Base-by-base conservation (phyloP, 2,797 vertebrate species). In the Lacerta agilis region DNA sequence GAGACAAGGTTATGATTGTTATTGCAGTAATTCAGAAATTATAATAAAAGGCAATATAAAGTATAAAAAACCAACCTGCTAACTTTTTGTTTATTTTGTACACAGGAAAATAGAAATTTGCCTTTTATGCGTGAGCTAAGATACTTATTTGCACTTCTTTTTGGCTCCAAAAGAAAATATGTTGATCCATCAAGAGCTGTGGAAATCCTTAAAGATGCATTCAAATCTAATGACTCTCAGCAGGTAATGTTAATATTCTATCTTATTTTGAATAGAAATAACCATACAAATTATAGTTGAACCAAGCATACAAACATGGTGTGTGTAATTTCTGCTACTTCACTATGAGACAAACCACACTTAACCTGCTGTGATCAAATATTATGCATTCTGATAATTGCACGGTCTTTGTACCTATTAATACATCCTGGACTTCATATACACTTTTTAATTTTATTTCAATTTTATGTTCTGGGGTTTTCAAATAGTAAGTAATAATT, bases 121-220 rank as follows among this genome's bases (percentile, higher is more conserved):
- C 99, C 98, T 92, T 99, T 99, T 93, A 99, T 99, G 99, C 97
- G 98, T 95, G 99, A 99, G 95, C 95, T 99, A 91, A 97, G 99
- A 91, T 98, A 98, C 91, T 97, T 99, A 7, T 99, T 99, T 97
- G 98, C 99, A 71, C 98, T 99, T 93, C 98, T 99, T 95, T 98
- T 99, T 94, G 98, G 98, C 55, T 99, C 98, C 13, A 99, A 99
- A 95, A 97, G 99, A 93, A 99, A 99, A 95, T 99, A 99, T 2
- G 99, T 99, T 90, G 99, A 99, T 94, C 99, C 99, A 0, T 99
- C 98, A 77, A 97, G 98, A 91, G 99, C 99, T 0, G 98, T 99
- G 94, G 98, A 99, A 96, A 99, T 99, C 90, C 98, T 99, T 93
- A 99, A 99, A 97, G 98, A 99, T 82, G 99, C 99, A 93, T 99